Conservation (phyloP, 2,113 vertebrate species). For the Oryzias celebensis region DNA sequence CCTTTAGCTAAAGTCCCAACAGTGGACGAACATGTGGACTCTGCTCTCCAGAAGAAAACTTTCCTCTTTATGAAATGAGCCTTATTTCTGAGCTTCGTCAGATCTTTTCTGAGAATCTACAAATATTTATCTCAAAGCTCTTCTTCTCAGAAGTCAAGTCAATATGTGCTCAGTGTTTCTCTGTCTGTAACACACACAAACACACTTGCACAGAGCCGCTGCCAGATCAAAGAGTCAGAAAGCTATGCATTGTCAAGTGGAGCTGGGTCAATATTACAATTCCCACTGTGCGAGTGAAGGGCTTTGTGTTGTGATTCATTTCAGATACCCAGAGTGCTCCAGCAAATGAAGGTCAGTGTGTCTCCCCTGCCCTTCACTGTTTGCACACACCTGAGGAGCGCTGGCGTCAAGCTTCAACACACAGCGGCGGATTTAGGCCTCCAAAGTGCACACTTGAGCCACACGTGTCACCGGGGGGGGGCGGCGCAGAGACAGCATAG, state of each 20-base stretch:
- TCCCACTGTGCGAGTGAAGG: slow-evolving; percentile 54
- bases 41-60: no score
- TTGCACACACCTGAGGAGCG: slow-evolving; percentile 39
- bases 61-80: neutral
- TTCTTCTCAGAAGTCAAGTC: slow-evolving; percentile 58
- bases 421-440: slow-evolving; percentile 14
- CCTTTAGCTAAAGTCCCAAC: no score
- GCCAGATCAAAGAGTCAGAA: slow-evolving; percentile 56
- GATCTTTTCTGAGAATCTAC: slow-evolving; percentile 43
- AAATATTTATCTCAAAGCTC: slow-evolving; percentile 66
- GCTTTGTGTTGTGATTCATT: slow-evolving; percentile 46
- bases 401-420: slow-evolving; percentile 22
- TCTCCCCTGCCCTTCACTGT: slow-evolving; percentile 48
- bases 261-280: slow-evolving; percentile 65
- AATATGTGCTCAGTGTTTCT: slow-evolving; percentile 60
- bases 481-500: slow-evolving; percentile 12
- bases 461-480: slow-evolving; percentile 4
- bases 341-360: slow-evolving; percentile 46
- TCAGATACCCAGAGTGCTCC: slow-evolving; percentile 41
- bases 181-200: slow-evolving; percentile 12
- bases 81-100: slow-evolving; percentile 37
- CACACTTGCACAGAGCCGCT: slow-evolving; percentile 30
- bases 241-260: slow-evolving; percentile 61
- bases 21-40: no score
- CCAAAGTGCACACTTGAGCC: slow-evolving; percentile 7